Evolutionary conservation across 2,797 vertebrate genomes (phyloP), one percentile per base, ranked within the genome.

Genomic region (Acanthis flammea): DNA sequence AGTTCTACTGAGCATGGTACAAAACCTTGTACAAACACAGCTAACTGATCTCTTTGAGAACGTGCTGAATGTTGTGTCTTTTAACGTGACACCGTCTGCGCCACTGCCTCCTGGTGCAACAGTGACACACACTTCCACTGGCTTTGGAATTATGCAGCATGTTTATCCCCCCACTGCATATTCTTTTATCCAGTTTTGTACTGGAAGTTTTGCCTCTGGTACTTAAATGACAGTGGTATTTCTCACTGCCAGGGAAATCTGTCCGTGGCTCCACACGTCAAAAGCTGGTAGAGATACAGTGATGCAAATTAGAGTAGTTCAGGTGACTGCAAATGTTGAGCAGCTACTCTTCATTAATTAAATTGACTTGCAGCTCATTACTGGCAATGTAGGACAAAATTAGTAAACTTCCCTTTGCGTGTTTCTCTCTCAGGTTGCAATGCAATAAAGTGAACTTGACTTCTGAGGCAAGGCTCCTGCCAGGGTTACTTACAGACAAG

Each of bases 321-420:
- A 60, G 74, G 47, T 13, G 44, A 61, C 70, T 51, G 77, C 55
- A 62, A 83, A 83, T 31, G 42, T 57, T 90, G 62, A 80, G 45
- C 61, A 77, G 30, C 72, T 91, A 25, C n/a, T 48, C 30, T 74
- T 83, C 79, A 71, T 90, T 94, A 89, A 91, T 77, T 88, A 90
- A 78, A 86, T 70, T 72, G 85, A 83, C 88, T 91, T 90, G 54
- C 60, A 86, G 57, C 51, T 94, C 76, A 53, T 92, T 88, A 84
- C 35, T 50, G 79, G 73, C 63, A 42, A 31, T 8, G 24, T 39
- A 88, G 63, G 42, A 55, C 76, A 88, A 84, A 91, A 95, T 63
- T 39, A 78, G 73, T 63, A 67, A 88, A 76, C 62, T 84, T 92
- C 37, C 35, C n/a, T 88, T 58, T 54, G 45, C 0, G 0, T 71